Evolutionary conservation across 64 coral and sea anemone genomes (phyloP), one percentile per base, ranked within the genome.

Genomic region (Hydrozoanthus tunicans): DNA sequence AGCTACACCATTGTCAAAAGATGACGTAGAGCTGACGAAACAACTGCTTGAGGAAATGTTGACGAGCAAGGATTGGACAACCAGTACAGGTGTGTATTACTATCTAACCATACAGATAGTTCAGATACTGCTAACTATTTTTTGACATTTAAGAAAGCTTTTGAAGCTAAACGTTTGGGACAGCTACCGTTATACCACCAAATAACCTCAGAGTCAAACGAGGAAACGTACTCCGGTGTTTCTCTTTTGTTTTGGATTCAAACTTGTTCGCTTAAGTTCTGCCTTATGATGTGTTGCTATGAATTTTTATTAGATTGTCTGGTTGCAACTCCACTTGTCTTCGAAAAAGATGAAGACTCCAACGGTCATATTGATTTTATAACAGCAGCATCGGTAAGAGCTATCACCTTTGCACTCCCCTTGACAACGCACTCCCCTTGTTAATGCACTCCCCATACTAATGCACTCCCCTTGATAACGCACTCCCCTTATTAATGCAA

Each of bases 291-390:
- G 4, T 27, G n/a, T 32, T 62, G 59, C 6, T 52, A 6, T 24
- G 2, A 51, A 17, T 80, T 12, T 90, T 61, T 77, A 56, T 5
- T 74, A 96, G 94, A 90, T 78, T 67, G 91, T 58, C 58, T 91
- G 57, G 58, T 71, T 4, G 72, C 79, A 72, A 89, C 69, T 81
- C 82, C 93, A 13, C 75, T 93, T 51, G 89, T 93, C 53, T 98
- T 98, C 92, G 96, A 98, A 83, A 98, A 98, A 85, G 96, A 98
- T 64, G 94, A 98, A 59, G 96, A 98, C 77, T 69, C 64, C 1
- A 98, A 98, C 81, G 96, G 96, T 12, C 96, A 98, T 73, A 95
- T 98, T 5, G 96, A 98, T 85, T 98, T 95, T 53, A 98, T 98
- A 13, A 92, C 96, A 6, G 90, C 96, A 3, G 81, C 91, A 74